phyloP scores from a whole-genome alignment of 2,797 vertebrate genomes.

The Botia almorhae region DNA sequence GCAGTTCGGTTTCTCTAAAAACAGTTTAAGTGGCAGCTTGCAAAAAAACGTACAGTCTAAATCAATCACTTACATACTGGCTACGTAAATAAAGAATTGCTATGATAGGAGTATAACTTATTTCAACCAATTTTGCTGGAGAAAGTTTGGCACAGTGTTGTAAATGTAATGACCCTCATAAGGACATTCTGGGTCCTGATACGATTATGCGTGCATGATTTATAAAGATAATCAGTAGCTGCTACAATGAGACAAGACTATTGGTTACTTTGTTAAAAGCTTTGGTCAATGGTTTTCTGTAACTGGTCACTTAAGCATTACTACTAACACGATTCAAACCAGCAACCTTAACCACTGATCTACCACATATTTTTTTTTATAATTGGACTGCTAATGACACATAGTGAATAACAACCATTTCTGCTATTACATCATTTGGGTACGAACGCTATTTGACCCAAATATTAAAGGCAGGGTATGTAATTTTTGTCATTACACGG shows the following conservation, averaged over 20 bases:
- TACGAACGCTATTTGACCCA: too few species aligned
- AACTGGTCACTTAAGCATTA: too few species aligned
- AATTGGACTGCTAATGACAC: too few species aligned
- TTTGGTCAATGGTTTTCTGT: too few species aligned
- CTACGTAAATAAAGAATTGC: neutral
- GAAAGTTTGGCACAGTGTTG: neutral
- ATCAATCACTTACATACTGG: neutral
- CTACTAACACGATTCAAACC: neutral
- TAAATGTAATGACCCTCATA: neutral
- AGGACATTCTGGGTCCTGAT: neutral
- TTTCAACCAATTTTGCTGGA: neutral
- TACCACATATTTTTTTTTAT: too few species aligned
- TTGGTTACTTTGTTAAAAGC: neutral
- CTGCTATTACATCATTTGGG: too few species aligned
- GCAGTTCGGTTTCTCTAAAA: conserved; percentile 3
- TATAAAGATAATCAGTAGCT: neutral
- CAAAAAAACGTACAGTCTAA: neutral
- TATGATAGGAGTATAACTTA: neutral
- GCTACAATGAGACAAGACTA: neutral
- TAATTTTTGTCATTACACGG: too few species aligned
- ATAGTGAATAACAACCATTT: too few species aligned
- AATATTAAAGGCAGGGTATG: too few species aligned
- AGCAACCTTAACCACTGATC: neutral
- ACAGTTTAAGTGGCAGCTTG: conserved; percentile 15
- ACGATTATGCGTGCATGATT: neutral